A percentile compares a stretch with the other conserved stretches of the same genome.
phyloP scores from a whole-genome alignment of 2,888 invertebrate species.

The Mythimna impura region DNA sequence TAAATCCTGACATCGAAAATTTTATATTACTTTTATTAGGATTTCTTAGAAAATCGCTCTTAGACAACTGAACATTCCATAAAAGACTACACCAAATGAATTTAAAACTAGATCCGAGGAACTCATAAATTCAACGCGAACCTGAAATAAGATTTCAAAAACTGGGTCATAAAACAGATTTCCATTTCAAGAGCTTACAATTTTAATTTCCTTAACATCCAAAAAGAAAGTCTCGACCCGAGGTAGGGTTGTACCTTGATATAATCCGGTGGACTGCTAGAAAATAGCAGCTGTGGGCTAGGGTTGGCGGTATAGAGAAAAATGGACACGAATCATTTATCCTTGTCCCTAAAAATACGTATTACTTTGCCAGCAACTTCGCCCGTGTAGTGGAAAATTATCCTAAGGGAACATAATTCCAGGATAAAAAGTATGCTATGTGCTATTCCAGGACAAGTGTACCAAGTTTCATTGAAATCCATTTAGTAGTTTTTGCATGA shows the following conservation, averaged over 20 bases:
- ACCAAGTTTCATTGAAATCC: no score
- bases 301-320: slow-evolving; percentile 8
- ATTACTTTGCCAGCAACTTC: no score
- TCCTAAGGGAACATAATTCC: no score
- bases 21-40: not conserved
- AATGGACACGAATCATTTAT: not conserved
- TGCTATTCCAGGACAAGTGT: no score
- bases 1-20: no score
- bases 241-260: slow-evolving; percentile 42
- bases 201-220: slow-evolving; percentile 59
- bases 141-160: slow-evolving; percentile 31
- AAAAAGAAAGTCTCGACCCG: slow-evolving; percentile 35
- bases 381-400: no score
- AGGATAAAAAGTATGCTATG: no score
- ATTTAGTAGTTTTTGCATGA: no score
- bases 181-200: slow-evolving; percentile 41
- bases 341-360: no score
- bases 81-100: slow-evolving; percentile 6
- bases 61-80: not conserved
- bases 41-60: not conserved
- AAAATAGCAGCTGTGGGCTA: slow-evolving; percentile 38
- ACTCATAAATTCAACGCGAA: slow-evolving; percentile 24
- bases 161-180: slow-evolving; percentile 30
- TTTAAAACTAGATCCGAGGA: slow-evolving; percentile 6
- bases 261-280: slow-evolving; percentile 36